These are phyloP conservation scores for Eucidaris tribuloides DNA, from an alignment of 35 echinoderm and acorn worm species.

Conservation along the genomic window DNA sequence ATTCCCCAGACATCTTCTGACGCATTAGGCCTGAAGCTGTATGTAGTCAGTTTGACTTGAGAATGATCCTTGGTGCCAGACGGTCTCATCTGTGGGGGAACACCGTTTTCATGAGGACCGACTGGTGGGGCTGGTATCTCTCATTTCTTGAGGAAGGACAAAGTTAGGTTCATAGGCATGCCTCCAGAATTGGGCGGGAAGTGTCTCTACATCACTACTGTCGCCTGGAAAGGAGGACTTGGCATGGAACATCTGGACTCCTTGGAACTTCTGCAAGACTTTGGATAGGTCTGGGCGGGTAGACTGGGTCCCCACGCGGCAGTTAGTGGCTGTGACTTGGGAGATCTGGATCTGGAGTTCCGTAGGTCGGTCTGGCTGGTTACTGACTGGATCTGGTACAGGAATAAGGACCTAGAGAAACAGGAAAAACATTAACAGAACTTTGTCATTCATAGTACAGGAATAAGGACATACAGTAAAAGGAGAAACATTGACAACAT, in stretches of 20 bases:
- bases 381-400: slow-evolving; percentile 32
- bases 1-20: slow-evolving; percentile 83
- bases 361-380: slow-evolving; percentile 87
- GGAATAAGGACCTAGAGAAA: slow-evolving; percentile 73
- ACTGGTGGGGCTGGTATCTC: background rate
- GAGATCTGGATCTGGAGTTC: slow-evolving; percentile 83
- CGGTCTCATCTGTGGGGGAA: background rate
- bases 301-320: slow-evolving; percentile 75
- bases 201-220: slow-evolving; percentile 28
- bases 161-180: slow-evolving; percentile 84
- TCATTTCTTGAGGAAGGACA: slow-evolving; percentile 40
- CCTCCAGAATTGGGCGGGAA: slow-evolving; percentile 79
- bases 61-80: background rate
- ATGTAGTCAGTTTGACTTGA: slow-evolving; percentile 45
- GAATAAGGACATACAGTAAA: too few species aligned
- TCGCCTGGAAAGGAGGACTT: slow-evolving; percentile 55
- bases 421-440: background rate
- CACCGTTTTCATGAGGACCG: background rate
- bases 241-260: slow-evolving; percentile 36
- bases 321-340: slow-evolving; percentile 86
- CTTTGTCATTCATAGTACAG: too few species aligned
- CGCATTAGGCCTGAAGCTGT: slow-evolving; percentile 77
- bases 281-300: slow-evolving; percentile 74
- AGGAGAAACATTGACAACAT: background rate
- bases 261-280: slow-evolving; percentile 73